Percentiles rank a stretch among this genome's conserved stretches.
Conservation (phyloP, 2,797 vertebrate species). For the Melanotaenia nigrans region DNA sequence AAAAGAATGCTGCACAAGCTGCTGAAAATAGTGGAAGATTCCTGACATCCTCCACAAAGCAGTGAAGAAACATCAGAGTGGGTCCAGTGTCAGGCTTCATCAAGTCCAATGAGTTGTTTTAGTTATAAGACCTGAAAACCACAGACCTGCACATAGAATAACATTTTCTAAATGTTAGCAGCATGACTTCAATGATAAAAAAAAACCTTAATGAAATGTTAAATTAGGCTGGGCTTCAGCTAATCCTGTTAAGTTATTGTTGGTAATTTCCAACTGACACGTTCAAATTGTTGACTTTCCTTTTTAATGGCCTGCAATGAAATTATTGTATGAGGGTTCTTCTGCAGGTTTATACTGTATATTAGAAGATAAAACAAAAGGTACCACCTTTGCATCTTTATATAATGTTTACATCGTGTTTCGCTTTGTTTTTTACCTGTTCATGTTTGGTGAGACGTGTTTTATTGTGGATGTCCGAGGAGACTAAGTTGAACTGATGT, state of each 20-base stretch:
- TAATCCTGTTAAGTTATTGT: neutral
- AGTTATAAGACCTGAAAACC: neutral
- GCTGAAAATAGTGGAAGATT: no score
- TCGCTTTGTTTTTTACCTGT: conserved; percentile 82
- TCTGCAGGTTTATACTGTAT: neutral
- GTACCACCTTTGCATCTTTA: neutral
- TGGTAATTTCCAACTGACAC: neutral
- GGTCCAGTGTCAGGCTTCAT: no score
- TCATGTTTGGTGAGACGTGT: conserved; percentile 96
- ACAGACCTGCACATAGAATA: neutral
- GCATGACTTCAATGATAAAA: neutral
- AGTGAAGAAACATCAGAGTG: no score
- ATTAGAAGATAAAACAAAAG: neutral
- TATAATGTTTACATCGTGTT: neutral
- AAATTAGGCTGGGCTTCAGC: neutral
- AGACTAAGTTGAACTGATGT: conserved; percentile 94
- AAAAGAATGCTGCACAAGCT: no score
- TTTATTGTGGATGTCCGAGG: conserved; percentile 98
- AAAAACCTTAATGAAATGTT: neutral
- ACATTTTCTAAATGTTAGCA: neutral
- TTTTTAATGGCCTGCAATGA: neutral
- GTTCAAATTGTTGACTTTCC: neutral
- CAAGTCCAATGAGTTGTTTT: neutral
- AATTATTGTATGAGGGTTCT: neutral
- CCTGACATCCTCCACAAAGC: no score